Percentiles rank a stretch among this genome's conserved stretches.
Evolutionary conservation across 2,113 vertebrate genomes (phyloP).

Genomic region (Peromyscus leucopus): DNA sequence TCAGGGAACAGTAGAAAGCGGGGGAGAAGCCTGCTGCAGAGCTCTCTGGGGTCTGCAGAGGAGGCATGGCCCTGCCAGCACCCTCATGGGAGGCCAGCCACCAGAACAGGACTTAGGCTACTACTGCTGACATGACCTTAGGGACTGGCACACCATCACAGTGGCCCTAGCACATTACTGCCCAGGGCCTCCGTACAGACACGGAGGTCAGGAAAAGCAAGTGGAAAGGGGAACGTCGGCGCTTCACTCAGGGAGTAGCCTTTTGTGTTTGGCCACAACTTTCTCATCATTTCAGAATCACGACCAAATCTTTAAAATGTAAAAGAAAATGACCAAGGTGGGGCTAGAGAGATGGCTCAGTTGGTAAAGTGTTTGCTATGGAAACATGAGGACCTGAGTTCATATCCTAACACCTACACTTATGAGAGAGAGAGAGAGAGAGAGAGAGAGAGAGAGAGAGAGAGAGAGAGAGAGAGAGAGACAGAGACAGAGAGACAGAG

Average conservation of each 20-base stretch:
- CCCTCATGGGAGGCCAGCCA: background rate
- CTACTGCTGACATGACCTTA: background rate
- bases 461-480: no score
- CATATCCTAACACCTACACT: background rate
- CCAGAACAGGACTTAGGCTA: background rate
- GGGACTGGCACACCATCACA: background rate
- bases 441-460: no score
- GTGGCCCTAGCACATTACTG: background rate
- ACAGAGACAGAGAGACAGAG: background rate
- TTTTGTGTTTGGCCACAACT: background rate
- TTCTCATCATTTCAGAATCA: constrained; percentile 40
- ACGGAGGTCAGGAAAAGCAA: background rate
- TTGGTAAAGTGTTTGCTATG: background rate
- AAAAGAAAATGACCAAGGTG: constrained; percentile 28
- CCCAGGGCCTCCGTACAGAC: background rate
- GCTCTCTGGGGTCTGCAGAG: background rate
- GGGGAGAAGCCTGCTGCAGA: background rate
- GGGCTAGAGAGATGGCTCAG: background rate
- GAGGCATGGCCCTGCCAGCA: background rate
- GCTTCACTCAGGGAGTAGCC: background rate
- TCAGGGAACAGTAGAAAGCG: background rate
- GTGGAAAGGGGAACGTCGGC: background rate
- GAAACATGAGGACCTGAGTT: no score
- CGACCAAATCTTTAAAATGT: background rate
- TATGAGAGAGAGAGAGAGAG: no score